These are phyloP conservation scores for Zosterops hypoxanthus DNA, from an alignment of 2,113 vertebrate species.

Conservation along the genomic window DNA sequence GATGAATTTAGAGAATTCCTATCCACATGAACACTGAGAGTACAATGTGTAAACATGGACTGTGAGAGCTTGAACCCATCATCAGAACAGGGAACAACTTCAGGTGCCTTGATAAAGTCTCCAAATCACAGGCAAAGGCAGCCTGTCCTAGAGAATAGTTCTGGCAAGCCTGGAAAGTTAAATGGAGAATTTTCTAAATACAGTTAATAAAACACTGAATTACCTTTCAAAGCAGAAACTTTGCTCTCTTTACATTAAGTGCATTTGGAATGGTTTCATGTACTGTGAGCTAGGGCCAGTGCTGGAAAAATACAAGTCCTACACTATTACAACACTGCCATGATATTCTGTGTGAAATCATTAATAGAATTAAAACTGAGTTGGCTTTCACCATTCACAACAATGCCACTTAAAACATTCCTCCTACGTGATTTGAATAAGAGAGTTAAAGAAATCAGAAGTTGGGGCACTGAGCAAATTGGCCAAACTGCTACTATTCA, in stretches of 20 bases:
- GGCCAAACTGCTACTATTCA: neutral
- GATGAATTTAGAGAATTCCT: neutral
- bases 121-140: neutral
- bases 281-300: neutral
- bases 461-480: neutral
- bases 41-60: neutral
- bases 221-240: neutral
- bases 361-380: neutral
- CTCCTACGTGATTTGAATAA: neutral
- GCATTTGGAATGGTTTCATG: neutral
- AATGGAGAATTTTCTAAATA: neutral
- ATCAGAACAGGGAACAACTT: neutral
- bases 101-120: neutral
- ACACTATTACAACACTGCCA: neutral
- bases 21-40: neutral
- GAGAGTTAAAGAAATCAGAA: neutral
- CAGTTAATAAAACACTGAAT: neutral
- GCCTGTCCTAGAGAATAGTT: neutral
- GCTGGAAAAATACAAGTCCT: neutral
- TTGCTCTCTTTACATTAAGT: neutral
- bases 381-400: neutral
- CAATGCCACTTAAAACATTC: neutral
- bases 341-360: neutral
- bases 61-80: neutral
- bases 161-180: neutral